Base-by-base conservation (phyloP, 2,113 vertebrate genomes). In the Myotis davidii region DNA sequence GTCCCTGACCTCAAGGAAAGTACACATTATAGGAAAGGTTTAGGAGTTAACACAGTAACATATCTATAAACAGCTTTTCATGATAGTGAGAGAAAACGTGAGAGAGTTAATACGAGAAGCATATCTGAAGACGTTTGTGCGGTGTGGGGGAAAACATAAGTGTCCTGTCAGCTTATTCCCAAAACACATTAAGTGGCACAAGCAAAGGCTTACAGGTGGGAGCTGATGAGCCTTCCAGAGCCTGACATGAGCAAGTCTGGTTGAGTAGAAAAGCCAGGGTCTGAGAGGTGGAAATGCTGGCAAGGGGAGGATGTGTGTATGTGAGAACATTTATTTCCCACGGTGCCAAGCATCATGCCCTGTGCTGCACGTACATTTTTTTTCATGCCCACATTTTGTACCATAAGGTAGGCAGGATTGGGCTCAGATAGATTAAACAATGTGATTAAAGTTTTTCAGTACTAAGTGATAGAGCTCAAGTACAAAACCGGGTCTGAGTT, bases 41-140 rank as follows among this genome's bases (percentile, higher is more conserved):
- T 39, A 39, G 13, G 23, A 70, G 56, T 59, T 56, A 76, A 79
- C 2, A 39, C n/a, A 59, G 8, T 48, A 42, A 70, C 9, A 17
- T 83, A 87, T 73, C 81, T 76, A 67, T 34, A 83, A 88, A 86
- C 32, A 90, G 39, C 21, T 70, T 96, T 79, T 90, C 48, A 2
- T 76, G 42, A 76, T 34, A 72, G 9, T 27, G 54, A 85, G 37
- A 86, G 56, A 48, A 91, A 96, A 96, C 11, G 17, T 34, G 32
- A 20, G 16, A 9, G 1, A 34, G 12, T 97, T 84, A 78, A 64
- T 17, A 6, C 59, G 56, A 89, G 32, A 88, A 70, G 23, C 11
- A 37, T 29, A 81, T 94, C 29, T 45, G 34, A 94, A 78, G 83
- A n/a, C 20, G 27, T 18, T 48, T 85, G 42, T 85, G 16, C 4